Evolutionary conservation across 2,797 vertebrate genomes (phyloP), one percentile per base, ranked within the genome.

Genomic region (Xenentodon cancila): DNA sequence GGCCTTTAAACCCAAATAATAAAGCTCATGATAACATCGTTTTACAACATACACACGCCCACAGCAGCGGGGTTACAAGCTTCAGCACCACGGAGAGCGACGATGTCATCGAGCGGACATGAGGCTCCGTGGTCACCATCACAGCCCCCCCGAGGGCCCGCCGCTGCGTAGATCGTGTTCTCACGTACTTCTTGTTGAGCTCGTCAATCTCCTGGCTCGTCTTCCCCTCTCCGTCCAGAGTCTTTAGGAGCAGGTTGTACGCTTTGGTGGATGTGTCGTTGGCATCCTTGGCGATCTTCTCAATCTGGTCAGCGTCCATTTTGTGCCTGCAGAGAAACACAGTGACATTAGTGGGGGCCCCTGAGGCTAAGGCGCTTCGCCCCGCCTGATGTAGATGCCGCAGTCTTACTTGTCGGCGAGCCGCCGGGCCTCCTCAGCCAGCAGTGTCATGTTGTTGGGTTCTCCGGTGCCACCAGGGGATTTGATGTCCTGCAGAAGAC

Each of bases 401-500:
- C 3, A 6, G 15, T 59, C 88, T 87, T 91, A 98, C 97, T 95
- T 96, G 59, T 98, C 94, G 0, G 97, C 96, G 27, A 99, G 93
- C 3, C 79, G 93, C 2, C 95, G 94, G 0, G 97, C 97, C 75
- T 99, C 97, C 87, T 98, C 97, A 4, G 97, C 97, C 89, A 99
- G 82, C 15, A 97, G 77, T 5, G 97, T 99, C 96, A 99, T 97
- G 87, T 99, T 99, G 92, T 95, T 99, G 0, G 97, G 96, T 17
- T 96, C 96, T 51, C 94, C 91, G 0, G 90, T 75, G 19, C 93
- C 93, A 2, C 93, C 93, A 0, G 95, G 94, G 4, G 94, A 90
- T 71, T 93, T 93, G 84, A 99, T 93, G 58, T 97, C 96, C 97
- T 99, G 77, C 5, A 1, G 13, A 51, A 0, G 5, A 68, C 49